Base-by-base conservation (phyloP, 1,140 invertebrate species). In the Episyrphus balteatus region DNA sequence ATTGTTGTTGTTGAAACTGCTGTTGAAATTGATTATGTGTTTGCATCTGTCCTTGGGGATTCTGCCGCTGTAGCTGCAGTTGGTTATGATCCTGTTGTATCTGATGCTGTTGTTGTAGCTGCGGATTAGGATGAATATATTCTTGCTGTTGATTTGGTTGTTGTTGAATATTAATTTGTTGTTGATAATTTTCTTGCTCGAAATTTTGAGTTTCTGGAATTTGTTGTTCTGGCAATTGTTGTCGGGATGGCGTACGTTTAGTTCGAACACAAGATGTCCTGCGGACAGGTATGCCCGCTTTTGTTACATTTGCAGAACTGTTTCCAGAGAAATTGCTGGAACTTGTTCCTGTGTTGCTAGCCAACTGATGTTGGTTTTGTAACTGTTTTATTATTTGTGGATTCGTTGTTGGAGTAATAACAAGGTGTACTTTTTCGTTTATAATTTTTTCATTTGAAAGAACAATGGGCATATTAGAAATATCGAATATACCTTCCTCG, bases 381-480 rank as follows among this genome's bases (percentile, higher is more conserved):
- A 14, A 31, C 40, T 17, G 14, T 38, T 55, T 42, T 44, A 54
- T 14, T 47, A 31, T 5, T 14, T 10, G 44, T 46, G 37, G 5
- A 47, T 46, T n/a, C 53, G 50, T 9, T 52, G 42, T 11, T 38
- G 39, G 2, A 51, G 43, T 21, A 11, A 48, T 17, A 14, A 26
- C 37, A 30, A 36, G 21, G n/a, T 43, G 43, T 21, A 44, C 57
- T 72, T 68, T 81, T 64, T 45, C 78, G 55, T 48, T 75, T 70
- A 41, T 31, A 39, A 83, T 59, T 33, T 81, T 70, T 54, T 83
- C 78, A 50, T 84, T 80, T 12, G 78, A 79, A 11, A 83, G 57
- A 2, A 83, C 78, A 48, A 84, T 79, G 2, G 82, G 82, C 77
- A 84, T 83, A 15, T 80, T 82, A 61, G 80, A 79, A 19, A 84